These are phyloP conservation scores for Notospermus geniculatus DNA, from an alignment of 1,140 invertebrate species.

Conservation along the genomic window DNA sequence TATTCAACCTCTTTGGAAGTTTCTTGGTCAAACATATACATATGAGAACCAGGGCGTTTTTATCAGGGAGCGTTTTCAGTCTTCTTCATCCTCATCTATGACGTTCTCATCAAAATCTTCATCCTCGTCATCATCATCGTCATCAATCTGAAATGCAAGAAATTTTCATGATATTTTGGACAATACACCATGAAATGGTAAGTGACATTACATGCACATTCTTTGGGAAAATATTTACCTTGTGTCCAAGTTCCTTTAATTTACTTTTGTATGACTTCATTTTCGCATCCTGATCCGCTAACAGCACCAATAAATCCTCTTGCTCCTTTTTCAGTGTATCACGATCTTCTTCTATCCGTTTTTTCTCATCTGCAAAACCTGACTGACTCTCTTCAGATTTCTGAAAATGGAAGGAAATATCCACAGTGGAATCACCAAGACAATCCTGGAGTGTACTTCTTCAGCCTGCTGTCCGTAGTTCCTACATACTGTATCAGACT, in stretches of 20 bases:
- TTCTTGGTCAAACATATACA: no score
- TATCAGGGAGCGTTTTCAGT: no score
- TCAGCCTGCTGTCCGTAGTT: no score
- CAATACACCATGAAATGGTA: not conserved
- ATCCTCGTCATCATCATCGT: conserved; percentile 51
- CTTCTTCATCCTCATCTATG: conserved; percentile 25
- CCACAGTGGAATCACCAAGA: no score
- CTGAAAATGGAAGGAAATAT: conserved; percentile 25
- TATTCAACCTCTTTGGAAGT: no score
- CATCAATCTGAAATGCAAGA: conserved; percentile 34
- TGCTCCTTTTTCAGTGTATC: conserved; percentile 80
- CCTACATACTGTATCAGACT: no score
- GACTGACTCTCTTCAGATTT: conserved; percentile 49
- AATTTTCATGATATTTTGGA: not conserved
- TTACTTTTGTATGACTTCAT: conserved; percentile 69
- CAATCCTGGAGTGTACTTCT: no score
- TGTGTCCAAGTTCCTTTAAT: conserved; percentile 69
- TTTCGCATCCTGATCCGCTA: conserved; percentile 80
- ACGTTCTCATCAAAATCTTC: conserved; percentile 34
- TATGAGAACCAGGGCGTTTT: no score
- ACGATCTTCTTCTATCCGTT: conserved; percentile 60
- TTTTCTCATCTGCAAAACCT: conserved; percentile 36
- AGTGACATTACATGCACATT: not conserved
- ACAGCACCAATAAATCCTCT: conserved; percentile 81
- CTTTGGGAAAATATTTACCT: conserved; percentile 53